These are phyloP conservation scores for Proisotoma minuta DNA, from an alignment of 2,888 invertebrate genomes.

Conservation along the genomic window DNA sequence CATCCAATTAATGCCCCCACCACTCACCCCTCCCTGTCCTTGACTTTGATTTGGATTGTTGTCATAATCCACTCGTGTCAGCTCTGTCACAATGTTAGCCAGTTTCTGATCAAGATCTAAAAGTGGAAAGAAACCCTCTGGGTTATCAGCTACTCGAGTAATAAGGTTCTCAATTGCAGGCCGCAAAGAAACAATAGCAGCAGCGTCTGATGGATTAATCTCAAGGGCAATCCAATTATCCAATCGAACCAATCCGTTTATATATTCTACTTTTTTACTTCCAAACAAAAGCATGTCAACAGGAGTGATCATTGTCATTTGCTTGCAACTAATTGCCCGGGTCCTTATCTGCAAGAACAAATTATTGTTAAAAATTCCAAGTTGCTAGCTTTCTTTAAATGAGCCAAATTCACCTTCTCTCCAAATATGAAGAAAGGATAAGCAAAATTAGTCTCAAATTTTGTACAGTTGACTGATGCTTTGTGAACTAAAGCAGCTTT, in stretches of 20 bases:
- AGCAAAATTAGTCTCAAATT: constrained; percentile 74
- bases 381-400: not conserved
- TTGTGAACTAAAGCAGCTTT: constrained; percentile 93
- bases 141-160: constrained; percentile 71
- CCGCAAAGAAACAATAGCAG: constrained; percentile 75
- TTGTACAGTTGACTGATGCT: constrained; percentile 90
- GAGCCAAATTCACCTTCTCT: constrained; percentile 65
- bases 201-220: constrained; percentile 73
- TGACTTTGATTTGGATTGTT: not conserved
- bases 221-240: constrained; percentile 93
- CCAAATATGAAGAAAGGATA: constrained; percentile 97
- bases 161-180: constrained; percentile 84
- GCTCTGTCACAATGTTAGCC: constrained; percentile 64
- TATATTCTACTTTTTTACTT: constrained; percentile 75
- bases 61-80: constrained; percentile 59
- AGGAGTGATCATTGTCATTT: constrained; percentile 92
- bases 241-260: constrained; percentile 65
- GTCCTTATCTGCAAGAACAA: constrained; percentile 67
- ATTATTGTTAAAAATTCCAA: not conserved
- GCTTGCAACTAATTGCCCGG: constrained; percentile 90
- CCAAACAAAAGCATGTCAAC: constrained; percentile 88
- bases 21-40: not conserved
- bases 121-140: constrained; percentile 68
- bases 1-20: not conserved
- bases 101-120: constrained; percentile 63